Evolutionary conservation across 2,113 vertebrate species (phyloP), one percentile per base, ranked within the genome.

Genomic region (Garra rufa): DNA sequence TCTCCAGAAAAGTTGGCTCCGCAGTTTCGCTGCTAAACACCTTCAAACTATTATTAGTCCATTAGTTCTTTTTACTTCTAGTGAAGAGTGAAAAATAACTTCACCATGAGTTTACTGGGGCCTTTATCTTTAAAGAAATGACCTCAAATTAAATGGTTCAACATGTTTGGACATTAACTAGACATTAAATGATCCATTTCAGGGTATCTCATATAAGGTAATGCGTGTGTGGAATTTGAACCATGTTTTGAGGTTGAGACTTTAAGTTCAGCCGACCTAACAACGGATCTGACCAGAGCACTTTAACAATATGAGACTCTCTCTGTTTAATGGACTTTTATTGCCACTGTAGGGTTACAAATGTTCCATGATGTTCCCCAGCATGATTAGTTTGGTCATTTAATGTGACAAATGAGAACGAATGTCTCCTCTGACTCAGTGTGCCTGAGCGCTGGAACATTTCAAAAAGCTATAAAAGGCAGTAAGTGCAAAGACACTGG

Each of bases 161-260:
- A 28, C 2, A 38, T 55, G 80, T 85, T 70, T 85, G 52, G 28
- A 83, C 63, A 85, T 88, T 81, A 88, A 76, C 80, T 61, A 67
- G 19, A 67, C 73, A 57, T 52, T 43, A 24, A 67, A 55, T 74
- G 15, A 75, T 11, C 46, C 48, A 6, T 74, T 52, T 63, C 50
- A 57, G 15, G 44, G 1, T 71, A 55, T 9, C 52, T 38, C 6
- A 30, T 50, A 38, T 41, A 5, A 21, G 1, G 41, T 30, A 43
- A 17, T 41, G 44, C 34, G 4, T 1, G 0, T 8, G 9, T 8
- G 17, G 2, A 76, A 17, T 34, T 43, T 43, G 26, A 73, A 43
- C 9, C 21, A 24, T 46, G 26, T 55, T 52, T 52, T 38, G 15
- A 52, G 14, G 71, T 30, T 30, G n/a, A 75, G 11, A 75, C 8